Evolutionary conservation across 2,888 invertebrate species (phyloP), one percentile per base, ranked within the genome.

Genomic region (Gnatocerus cornutus): DNA sequence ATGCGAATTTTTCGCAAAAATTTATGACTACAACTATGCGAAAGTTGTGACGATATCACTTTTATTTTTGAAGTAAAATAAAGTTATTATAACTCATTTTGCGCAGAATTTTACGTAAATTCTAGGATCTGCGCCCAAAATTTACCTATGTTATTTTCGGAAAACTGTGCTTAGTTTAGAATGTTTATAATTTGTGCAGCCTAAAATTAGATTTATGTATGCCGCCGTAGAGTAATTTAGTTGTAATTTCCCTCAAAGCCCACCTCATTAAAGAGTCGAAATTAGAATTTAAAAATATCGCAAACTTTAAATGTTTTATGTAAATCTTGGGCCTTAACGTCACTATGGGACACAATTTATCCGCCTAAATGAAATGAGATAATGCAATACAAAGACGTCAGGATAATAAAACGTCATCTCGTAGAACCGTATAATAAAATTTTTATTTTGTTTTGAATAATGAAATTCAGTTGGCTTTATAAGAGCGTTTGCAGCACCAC

Each of bases 321-420:
- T 70, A 70, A 70, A 67, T 70, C 67, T 56, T 67, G 21, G 48
- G 46, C 33, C 46, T 70, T 62, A 70, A 62, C 70, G 67, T 55
- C 55, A 61, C 69, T 59, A 55, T 48, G 53, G 61, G 59, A 56
- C 58, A 21, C 50, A 67, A 67, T 70, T 69, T 70, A 59, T 67
- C 53, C 59, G 70, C 62, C 63, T 56, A 70, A 70, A 70, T 70
- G 63, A 67, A 63, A 70, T 45, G 56, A 62, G 70, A 67, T 70
- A 70, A 70, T 70, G 41, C 62, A 70, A 70, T 69, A 65, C 59
- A 46, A 62, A 63, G 69, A 69, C 58, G 58, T 43, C 56, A 58
- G 39, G 27, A 59, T 70, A 70, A 66, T 65, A 70, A 70, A 66
- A 66, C 29, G 61, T 65, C 69, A 59, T 69, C 64, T 63, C 53